phyloP scores from a whole-genome alignment of 2,113 vertebrate genomes.

The Proterorhinus semilunaris region DNA sequence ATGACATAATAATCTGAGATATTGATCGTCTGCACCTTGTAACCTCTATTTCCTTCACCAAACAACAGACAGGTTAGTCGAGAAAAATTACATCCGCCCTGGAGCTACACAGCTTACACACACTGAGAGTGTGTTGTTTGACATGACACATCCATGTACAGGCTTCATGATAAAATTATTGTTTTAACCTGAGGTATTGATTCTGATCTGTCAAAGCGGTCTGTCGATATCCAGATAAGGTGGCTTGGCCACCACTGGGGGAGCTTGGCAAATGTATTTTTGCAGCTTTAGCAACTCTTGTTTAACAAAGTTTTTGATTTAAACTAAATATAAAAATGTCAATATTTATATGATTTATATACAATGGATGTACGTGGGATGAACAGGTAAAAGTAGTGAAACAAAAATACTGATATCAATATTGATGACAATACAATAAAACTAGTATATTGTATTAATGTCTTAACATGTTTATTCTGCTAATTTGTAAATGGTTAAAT shows the following conservation, averaged over 20 bases:
- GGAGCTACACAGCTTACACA: constrained; percentile 35
- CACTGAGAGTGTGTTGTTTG: constrained; percentile 16
- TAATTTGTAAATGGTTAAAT: too few relatives aligned
- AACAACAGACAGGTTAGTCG: constrained; percentile 41
- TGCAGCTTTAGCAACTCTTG: background rate
- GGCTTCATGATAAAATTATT: constrained; percentile 14
- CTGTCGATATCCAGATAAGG: background rate
- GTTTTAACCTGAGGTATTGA: constrained; percentile 16
- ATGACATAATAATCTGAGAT: constrained; percentile 26
- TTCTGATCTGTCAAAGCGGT: constrained; percentile 38
- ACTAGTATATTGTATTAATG: too few relatives aligned
- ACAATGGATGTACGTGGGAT: too few relatives aligned
- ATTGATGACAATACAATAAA: too few relatives aligned
- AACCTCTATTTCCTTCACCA: constrained; percentile 32
- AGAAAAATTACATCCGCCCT: constrained; percentile 42
- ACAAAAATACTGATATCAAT: too few relatives aligned
- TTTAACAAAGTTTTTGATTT: background rate
- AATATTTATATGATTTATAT: too few relatives aligned
- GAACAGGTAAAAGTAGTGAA: too few relatives aligned
- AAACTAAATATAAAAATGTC: too few relatives aligned
- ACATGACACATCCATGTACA: constrained; percentile 26
- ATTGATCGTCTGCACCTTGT: constrained; percentile 44
- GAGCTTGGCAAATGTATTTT: background rate
- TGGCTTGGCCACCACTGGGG: background rate
- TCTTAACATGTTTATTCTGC: too few relatives aligned